phyloP scores from a whole-genome alignment of 2,888 invertebrate genomes.

The Drosophila greeni region DNA sequence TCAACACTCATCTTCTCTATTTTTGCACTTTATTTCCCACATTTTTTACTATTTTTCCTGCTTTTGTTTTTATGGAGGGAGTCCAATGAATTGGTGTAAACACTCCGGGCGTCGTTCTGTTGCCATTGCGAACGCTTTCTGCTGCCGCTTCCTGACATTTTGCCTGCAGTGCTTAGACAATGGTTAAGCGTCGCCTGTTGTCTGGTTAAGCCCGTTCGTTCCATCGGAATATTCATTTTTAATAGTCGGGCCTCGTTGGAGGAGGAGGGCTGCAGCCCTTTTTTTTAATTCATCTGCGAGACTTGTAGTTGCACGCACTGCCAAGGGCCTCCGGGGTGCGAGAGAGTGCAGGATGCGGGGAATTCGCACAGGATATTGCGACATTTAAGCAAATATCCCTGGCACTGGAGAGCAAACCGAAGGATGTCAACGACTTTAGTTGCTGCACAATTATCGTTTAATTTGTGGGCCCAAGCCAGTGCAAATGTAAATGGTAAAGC shows the following conservation, averaged over 20 bases:
- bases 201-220: conserved; percentile 1
- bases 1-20: background rate
- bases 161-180: conserved; percentile 47
- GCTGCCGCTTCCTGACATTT: conserved; percentile 41
- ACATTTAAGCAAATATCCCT: conserved; percentile 31
- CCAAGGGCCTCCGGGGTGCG: background rate
- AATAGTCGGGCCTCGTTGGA: conserved; percentile 24
- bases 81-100: conserved; percentile 44
- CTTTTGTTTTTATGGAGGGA: conserved; percentile 19
- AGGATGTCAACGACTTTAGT: conserved; percentile 33
- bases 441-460: conserved; percentile 31
- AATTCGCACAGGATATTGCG: conserved; percentile 29
- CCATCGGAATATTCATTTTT: conserved; percentile 37
- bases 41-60: background rate
- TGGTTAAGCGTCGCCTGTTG: conserved; percentile 35
- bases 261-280: conserved; percentile 7
- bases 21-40: conserved; percentile 1
- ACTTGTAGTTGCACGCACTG: conserved; percentile 29
- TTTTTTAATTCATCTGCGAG: conserved; percentile 42
- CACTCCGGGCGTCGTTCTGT: conserved; percentile 45
- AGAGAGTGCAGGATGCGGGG: conserved; percentile 8
- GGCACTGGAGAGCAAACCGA: conserved; percentile 1
- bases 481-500: background rate
- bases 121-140: conserved; percentile 43
- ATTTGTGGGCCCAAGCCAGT: background rate